Evolutionary conservation across 1,140 invertebrate genomes (phyloP).

Genomic region (Himalopsyche phryganea): DNA sequence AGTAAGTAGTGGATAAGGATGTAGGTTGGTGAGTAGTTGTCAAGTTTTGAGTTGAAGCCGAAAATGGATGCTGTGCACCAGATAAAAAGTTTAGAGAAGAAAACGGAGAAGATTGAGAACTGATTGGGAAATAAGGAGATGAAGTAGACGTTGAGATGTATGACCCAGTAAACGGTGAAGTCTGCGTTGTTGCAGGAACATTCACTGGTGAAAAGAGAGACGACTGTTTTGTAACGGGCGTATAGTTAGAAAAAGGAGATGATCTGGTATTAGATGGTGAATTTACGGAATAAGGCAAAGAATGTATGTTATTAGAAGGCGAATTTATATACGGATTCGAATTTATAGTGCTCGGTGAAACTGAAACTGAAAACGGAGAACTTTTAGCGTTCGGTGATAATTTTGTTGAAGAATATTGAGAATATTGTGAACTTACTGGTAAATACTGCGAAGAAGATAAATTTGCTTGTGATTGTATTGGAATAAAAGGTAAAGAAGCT

Average conservation of each 20-base stretch:
- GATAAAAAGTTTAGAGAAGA: too few species aligned
- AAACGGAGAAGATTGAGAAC: constrained; percentile 1
- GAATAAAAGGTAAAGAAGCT: constrained; percentile 10
- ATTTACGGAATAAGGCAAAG: constrained; percentile 1
- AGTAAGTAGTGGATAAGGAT: constrained; percentile 2
- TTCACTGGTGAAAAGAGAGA: constrained; percentile 8
- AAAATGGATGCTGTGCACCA: too few species aligned
- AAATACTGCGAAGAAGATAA: background rate
- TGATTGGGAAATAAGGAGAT: background rate
- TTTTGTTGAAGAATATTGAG: background rate
- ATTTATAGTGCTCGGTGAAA: background rate
- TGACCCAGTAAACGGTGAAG: background rate
- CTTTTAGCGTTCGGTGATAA: background rate
- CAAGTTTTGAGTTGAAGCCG: background rate
- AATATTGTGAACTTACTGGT: constrained; percentile 1
- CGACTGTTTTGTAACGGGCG: constrained; percentile 3
- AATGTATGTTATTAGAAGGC: background rate
- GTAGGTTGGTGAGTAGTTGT: background rate
- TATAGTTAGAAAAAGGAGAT: constrained; percentile 4
- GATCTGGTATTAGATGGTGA: background rate
- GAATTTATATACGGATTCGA: background rate
- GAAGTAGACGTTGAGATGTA: background rate
- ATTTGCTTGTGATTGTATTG: background rate
- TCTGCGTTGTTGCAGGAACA: background rate
- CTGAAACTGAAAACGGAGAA: background rate